A percentile compares a stretch with the other conserved stretches of the same genome.
Evolutionary conservation across 2,888 invertebrate genomes (phyloP).

Genomic region (Cepaea hortensis): DNA sequence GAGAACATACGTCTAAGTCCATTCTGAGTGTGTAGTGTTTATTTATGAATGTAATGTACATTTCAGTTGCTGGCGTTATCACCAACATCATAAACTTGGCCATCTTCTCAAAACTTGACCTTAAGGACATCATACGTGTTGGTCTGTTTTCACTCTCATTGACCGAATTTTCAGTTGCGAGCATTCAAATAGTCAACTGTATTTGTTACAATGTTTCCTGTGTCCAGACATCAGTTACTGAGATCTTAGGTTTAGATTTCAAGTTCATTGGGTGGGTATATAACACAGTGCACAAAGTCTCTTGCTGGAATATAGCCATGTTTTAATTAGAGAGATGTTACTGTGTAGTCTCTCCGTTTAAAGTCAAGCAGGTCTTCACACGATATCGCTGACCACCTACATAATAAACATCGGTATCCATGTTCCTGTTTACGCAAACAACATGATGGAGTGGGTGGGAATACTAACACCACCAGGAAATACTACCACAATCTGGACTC

Average conservation of each 20-base stretch:
- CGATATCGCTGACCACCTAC: background rate
- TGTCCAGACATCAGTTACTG: background rate
- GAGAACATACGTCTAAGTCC: too few species aligned
- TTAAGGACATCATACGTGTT: constrained; percentile 20
- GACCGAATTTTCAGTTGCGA: background rate
- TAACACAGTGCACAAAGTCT: background rate
- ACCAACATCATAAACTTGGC: constrained; percentile 8
- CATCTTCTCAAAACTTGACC: background rate
- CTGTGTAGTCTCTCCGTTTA: too few species aligned
- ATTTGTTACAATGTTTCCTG: background rate
- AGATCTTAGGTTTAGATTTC: background rate
- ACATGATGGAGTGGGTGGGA: background rate
- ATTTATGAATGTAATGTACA: background rate
- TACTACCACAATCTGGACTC: background rate
- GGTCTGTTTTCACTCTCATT: constrained; percentile 11
- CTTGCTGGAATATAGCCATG: background rate
- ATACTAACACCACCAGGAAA: background rate
- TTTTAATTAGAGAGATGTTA: too few species aligned
- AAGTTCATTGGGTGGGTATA: background rate
- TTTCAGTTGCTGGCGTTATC: background rate
- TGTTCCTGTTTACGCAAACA: too few species aligned
- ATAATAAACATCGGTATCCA: background rate
- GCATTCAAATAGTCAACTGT: background rate
- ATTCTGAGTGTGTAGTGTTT: too few species aligned
- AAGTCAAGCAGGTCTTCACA: too few species aligned